These are phyloP conservation scores for Cosmorhoe ocellata DNA, from an alignment of 2,888 invertebrate species.

Conservation along the genomic window DNA sequence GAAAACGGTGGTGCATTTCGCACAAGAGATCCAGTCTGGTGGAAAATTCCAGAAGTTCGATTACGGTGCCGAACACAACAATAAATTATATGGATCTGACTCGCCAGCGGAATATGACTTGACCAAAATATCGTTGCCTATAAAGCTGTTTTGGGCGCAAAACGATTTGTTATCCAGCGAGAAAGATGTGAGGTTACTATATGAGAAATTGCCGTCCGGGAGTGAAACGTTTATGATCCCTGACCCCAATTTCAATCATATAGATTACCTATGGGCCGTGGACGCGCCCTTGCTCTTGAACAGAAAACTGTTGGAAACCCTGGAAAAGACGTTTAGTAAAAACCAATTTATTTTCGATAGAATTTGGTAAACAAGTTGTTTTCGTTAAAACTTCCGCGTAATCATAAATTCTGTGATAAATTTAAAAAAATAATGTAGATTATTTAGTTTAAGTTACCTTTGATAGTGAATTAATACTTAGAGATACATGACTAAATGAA, in stretches of 20 bases:
- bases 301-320: slow-evolving; percentile 64
- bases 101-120: slow-evolving; percentile 85
- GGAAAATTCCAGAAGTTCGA: slow-evolving; percentile 86
- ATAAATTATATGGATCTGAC: slow-evolving; percentile 77
- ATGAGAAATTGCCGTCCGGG: slow-evolving; percentile 66
- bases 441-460: neutral
- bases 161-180: slow-evolving; percentile 88
- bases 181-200: slow-evolving; percentile 81
- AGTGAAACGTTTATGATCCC: slow-evolving; percentile 82
- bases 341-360: neutral
- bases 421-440: neutral
- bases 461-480: no score
- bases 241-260: slow-evolving; percentile 85
- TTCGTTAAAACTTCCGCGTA: slow-evolving; percentile 9
- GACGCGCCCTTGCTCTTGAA: slow-evolving; percentile 84
- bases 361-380: slow-evolving; percentile 18
- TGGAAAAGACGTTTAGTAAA: slow-evolving; percentile 33
- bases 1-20: slow-evolving; percentile 87
- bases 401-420: slow-evolving; percentile 22
- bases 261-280: slow-evolving; percentile 87
- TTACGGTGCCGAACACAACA: slow-evolving; percentile 83
- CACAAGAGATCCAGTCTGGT: slow-evolving; percentile 79
- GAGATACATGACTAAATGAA: no score
- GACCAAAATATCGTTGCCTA: slow-evolving; percentile 80
- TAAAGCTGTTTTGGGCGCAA: slow-evolving; percentile 85